Base-by-base conservation (phyloP, 2,113 vertebrate species). In the Pseudolaguvia tuberculata region DNA sequence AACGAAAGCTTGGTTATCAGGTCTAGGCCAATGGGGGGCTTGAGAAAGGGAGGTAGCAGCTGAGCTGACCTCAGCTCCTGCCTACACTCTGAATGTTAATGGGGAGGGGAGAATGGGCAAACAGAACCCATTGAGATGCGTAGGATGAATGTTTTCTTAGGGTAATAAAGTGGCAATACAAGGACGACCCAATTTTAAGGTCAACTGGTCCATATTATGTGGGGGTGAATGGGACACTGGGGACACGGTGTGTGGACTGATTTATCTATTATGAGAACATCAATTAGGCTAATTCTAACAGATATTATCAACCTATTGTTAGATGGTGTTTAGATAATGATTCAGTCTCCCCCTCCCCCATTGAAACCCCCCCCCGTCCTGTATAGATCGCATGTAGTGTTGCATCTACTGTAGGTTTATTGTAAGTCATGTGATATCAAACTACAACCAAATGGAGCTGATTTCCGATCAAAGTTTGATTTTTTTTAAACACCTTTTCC, bases 101-200 rank as follows among this genome's bases (percentile, higher is more conserved):
- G 83, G 57, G 1, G 72, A 55, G 62, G 85, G 80, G 79, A 88
- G 88, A 90, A 87, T 84, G 85, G 87, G 83, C 82, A 91, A 90
- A 89, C 81, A 81, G 86, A n/a, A 73, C 75, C 87, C 51, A 90
- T 92, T 91, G 88, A 90, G 81, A 90, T 92, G 90, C 89, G 85
- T 85, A 88, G 87, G 76, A 74, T 81, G 72, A 78, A 21, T 89
- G 89, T 89, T 90, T 91, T 89, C 90, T 86, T 91, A 90, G 86
- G 89, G 85, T 88, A 90, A 90, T 90, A 88, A 86, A 84, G 81
- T 86, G 82, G 77, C 80, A 82, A 88, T 84, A 81, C 84, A 87
- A 79, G 77, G 86, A 83, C 62, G 82, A 81, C 84, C 77, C 13
- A 68, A 86, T 85, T 85, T 83, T 84, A 88, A 87, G 85, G 88